Evolutionary conservation across 2,888 invertebrate species (phyloP), one percentile per base, ranked within the genome.

Genomic region (Scaptomyza reducta): DNA sequence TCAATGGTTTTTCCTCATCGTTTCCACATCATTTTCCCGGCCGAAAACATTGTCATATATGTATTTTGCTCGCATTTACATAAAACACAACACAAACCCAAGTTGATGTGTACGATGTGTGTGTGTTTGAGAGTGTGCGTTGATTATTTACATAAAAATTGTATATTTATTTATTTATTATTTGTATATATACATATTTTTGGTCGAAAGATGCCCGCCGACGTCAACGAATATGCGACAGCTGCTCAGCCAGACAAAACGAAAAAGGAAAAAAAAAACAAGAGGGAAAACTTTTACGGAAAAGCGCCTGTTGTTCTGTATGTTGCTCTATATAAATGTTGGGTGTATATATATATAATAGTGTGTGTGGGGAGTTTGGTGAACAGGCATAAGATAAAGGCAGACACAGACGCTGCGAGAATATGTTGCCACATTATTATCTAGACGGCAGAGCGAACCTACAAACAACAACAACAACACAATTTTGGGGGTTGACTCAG

Each of bases 371-470:
- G 38, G 9, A 60, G 42, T 2, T 2, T 1, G 54, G 42, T 33
- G 27, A 13, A 11, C 38, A 14, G 44, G 47, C 53, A 35, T 57
- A 74, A 85, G 83, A 88, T 82, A 85, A 76, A 60, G 74, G 64
- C 71, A 71, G 76, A 87, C 78, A 63, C 87, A 81, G 81, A 84
- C 86, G 76, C 79, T 85, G 70, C 47, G 79, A 82, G 88, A 84
- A 84, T 84, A 84, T 84, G 84, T 84, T 88, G 84, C 88, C 84
- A 88, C 84, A 84, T 84, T 88, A 84, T 84, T 84, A 84, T 84
- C 84, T 88, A 73, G 74, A 73, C 68, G 75, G 61, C 60, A 35
- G 38, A 60, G 63, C 53, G 72, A 76, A 74, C 65, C 75, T 56
- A 69, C 75, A 57, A 55, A 42, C 40, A 40, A 55, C 60, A 27